Base-by-base conservation (phyloP, 2,888 invertebrate genomes). In the Dorcus parallelipipedus region DNA sequence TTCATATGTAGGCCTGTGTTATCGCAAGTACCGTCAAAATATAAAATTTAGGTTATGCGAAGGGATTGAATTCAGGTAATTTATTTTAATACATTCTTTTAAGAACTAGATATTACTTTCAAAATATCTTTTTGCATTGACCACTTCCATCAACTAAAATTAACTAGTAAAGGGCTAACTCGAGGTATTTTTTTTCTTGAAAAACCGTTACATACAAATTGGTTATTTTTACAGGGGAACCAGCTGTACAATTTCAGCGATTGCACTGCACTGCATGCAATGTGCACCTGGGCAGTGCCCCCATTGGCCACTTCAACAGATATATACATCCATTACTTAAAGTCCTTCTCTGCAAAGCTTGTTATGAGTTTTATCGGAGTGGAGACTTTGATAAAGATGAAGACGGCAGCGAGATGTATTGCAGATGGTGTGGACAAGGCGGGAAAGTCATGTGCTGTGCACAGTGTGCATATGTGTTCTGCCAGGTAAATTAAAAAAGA, bases 331-430 rank as follows among this genome's bases (percentile, higher is more conserved):
- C 91, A 0, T 79, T 90, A 73, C 73, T 91, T 2, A 84, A 86
- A 39, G 90, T 90, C 0, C 78, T 91, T 7, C 83, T 91, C 40
- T 91, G 91, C 70, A 83, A 84, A 50, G 82, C 83, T 49, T 91
- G 91, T 74, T 86, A 86, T 66, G 85, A 87, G 41, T 91, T 91
- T 73, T 91, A 91, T 71, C 88, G 88, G 53, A 90, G 90, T 73
- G 91, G 91, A 4, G 89, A 88, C 67, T 91, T 91, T 75, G 89
- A 89, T 59, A 90, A 90, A 77, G 91, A 91, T 51, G 90, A 91
- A 74, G 91, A 91, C 78, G 90, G 90, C 23, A 91, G 90, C 10
- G 91, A 91, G 73, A 78, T 91, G 61, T 91, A 91, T 71, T 91
- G 91, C 68, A 83, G 91, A 50, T 91, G 91, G 91, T 91, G 91